Conservation (phyloP, 2,888 invertebrate species). For the Limenitis arthemis region DNA sequence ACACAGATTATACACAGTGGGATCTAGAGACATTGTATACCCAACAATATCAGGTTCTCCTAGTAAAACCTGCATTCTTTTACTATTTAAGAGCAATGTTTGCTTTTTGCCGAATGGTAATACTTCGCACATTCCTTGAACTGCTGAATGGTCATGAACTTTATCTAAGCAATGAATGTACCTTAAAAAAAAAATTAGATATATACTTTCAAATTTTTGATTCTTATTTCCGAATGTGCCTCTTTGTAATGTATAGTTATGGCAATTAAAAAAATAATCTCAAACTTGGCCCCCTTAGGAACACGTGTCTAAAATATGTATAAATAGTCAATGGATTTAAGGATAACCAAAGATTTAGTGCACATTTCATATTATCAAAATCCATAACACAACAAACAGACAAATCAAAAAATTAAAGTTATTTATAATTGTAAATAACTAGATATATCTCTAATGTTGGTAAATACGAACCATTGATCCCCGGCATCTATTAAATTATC, state of each 20-base stretch:
- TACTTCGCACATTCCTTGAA: slow-evolving; percentile 63
- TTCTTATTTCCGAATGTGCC: background rate
- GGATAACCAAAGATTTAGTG: no score
- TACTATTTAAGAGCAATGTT: slow-evolving; percentile 47
- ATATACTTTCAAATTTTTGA: background rate
- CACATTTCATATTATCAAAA: no score
- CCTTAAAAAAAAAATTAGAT: slow-evolving; percentile 32
- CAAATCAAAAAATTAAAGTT: no score
- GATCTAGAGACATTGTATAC: slow-evolving; percentile 60
- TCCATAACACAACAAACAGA: no score
- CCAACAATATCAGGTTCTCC: slow-evolving; percentile 64
- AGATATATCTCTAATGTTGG: background rate
- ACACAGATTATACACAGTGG: slow-evolving; percentile 62
- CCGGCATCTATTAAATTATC: slow-evolving; percentile 72
- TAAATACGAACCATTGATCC: slow-evolving; percentile 54
- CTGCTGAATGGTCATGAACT: slow-evolving; percentile 60
- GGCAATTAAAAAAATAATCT: no score
- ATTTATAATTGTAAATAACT: no score
- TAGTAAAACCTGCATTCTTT: slow-evolving; percentile 55
- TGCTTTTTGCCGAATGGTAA: slow-evolving; percentile 61
- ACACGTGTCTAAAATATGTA: no score
- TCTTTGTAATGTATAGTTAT: no score
- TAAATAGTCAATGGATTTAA: no score
- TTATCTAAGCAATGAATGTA: slow-evolving; percentile 55
- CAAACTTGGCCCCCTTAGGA: no score